Evolutionary conservation across 2,797 vertebrate species (phyloP), one percentile per base, ranked within the genome.

Genomic region (Pipistrellus pygmaeus): DNA sequence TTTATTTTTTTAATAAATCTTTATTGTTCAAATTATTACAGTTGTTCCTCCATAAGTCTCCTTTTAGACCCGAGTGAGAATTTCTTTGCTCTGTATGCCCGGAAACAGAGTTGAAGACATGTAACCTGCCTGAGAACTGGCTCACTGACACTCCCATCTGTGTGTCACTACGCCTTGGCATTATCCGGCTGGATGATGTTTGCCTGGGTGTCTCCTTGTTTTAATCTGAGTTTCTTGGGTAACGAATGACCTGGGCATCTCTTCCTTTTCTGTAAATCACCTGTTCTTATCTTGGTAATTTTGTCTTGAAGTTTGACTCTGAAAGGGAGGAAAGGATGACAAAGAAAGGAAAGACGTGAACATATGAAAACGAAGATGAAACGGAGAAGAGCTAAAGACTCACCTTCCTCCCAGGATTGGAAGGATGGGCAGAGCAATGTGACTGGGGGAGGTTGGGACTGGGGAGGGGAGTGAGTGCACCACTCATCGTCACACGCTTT

Each of bases 251-350:
- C 68, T 38, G 32, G 66, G 30, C 41, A 5, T 75, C 60, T 94
- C 55, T 80, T 91, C 69, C 13, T 73, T 27, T 88, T 46, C 41
- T 75, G 2, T 90, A 72, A 69, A 55, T 53, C 5, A 10, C 41
- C 10, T 81, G 8, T 72, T 86, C 44, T 21, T 85, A 80, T 83
- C 13, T 85, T 80, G 82, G 64, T 17, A 78, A 62, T 17, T 93
- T 82, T 82, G 23, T 93, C 57, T 53, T 85, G 35, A 91, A 55
- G 25, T 91, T 84, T 94, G 76, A 4, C 25, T 87, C 51, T 80
- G 64, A 95, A 76, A 95, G 30, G n/a, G 38, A 85, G 32, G 30
- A 66, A 57, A 51, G 44, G n/a, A 64, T 44, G 21, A 6, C 18
- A 77, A 41, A 41, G 38, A 6, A 41, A 41, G 38, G 38, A 72